Evolutionary conservation across 2,797 vertebrate species (phyloP).

Genomic region (Semaprochilodus insignis): DNA sequence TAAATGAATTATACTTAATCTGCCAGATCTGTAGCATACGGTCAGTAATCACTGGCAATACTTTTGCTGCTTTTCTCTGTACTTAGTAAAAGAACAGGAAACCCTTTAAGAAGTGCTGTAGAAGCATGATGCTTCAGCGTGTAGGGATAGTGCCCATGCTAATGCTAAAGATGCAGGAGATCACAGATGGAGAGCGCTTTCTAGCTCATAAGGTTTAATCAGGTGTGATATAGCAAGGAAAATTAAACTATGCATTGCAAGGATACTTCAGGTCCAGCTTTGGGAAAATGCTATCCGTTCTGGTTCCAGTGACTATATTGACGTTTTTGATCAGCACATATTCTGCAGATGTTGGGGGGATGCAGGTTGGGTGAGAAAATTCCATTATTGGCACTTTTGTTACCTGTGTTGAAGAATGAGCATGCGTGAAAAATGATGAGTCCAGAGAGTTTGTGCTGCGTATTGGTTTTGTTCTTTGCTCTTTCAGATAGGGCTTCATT

Average conservation of each 20-base stretch:
- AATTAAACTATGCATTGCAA: neutral
- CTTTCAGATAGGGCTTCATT: neutral
- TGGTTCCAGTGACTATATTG: neutral
- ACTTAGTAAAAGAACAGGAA: neutral
- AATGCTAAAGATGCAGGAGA: neutral
- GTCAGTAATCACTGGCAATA: neutral
- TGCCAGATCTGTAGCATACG: neutral
- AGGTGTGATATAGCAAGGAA: too few species aligned
- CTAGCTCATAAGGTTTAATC: too few species aligned
- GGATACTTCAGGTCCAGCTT: neutral
- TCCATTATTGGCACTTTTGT: conserved; percentile 45
- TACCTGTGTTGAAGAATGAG: neutral
- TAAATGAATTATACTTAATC: too few species aligned
- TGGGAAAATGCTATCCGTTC: neutral
- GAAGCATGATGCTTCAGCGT: neutral
- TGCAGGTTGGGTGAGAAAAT: conserved; percentile 8
- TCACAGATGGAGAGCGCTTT: neutral
- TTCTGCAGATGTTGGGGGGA: neutral
- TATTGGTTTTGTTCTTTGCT: neutral
- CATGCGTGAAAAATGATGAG: neutral
- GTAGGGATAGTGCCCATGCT: neutral
- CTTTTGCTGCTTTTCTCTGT: neutral
- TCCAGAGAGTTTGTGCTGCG: neutral
- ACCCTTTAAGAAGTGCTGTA: neutral
- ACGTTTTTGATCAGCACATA: neutral